Evolutionary conservation across 2,888 invertebrate genomes (phyloP).

Genomic region (Megastigmus dorsalis): DNA sequence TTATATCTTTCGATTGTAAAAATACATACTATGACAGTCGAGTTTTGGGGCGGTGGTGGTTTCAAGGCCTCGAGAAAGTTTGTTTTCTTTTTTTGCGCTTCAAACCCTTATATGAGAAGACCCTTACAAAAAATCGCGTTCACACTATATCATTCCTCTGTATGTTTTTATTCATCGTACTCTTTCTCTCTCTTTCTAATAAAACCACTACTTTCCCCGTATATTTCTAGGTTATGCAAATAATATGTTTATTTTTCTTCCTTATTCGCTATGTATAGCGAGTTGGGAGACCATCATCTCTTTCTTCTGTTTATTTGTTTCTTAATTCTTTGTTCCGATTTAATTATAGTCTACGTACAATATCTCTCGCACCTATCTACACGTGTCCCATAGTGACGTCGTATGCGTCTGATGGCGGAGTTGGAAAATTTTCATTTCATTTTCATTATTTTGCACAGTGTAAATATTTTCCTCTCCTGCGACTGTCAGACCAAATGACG

Average conservation of each 20-base stretch:
- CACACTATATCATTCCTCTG: slow-evolving; percentile 11
- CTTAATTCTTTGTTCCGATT: slow-evolving; percentile 46
- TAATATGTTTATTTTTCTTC: slow-evolving; percentile 66
- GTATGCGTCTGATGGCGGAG: slow-evolving; percentile 8
- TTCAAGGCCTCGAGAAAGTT: slow-evolving; percentile 37
- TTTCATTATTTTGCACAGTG: slow-evolving; percentile 44
- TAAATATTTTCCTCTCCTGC: slow-evolving; percentile 31
- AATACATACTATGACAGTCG: slow-evolving; percentile 34
- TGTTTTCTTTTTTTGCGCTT: slow-evolving; percentile 36
- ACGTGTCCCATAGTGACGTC: slow-evolving; percentile 7
- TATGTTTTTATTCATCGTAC: slow-evolving; percentile 1
- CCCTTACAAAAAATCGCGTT: slow-evolving; percentile 46
- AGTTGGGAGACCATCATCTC: slow-evolving; percentile 11
- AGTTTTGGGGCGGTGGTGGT: slow-evolving; percentile 36
- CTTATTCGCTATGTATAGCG: slow-evolving; percentile 1
- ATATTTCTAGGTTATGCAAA: slow-evolving; percentile 67
- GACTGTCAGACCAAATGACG: slow-evolving; percentile 23
- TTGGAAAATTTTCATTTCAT: slow-evolving; percentile 28
- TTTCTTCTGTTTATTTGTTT: slow-evolving; percentile 36
- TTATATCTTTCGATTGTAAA: slow-evolving; percentile 38
- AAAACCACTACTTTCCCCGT: slow-evolving; percentile 54
- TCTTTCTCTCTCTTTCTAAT: slow-evolving; percentile 36
- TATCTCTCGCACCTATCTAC: slow-evolving; percentile 49
- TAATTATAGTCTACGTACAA: slow-evolving; percentile 46
- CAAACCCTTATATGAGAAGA: slow-evolving; percentile 40